These are phyloP conservation scores for Nymphicus hollandicus DNA, from an alignment of 2,113 vertebrate species.

Conservation along the genomic window DNA sequence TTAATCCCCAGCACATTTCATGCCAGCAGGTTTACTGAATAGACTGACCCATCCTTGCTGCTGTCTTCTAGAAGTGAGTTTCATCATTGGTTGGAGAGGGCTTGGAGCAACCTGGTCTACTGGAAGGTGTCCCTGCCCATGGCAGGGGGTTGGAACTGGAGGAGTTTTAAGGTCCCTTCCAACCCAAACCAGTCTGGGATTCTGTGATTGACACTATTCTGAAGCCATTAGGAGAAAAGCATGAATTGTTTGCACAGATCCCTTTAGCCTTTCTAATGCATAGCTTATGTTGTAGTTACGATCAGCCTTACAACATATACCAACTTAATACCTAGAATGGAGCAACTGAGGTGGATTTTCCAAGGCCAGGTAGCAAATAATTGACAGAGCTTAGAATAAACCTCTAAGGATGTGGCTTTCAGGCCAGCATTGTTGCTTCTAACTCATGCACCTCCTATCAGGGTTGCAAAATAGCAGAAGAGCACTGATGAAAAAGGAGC, in stretches of 20 bases:
- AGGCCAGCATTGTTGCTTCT: not conserved
- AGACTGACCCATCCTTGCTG: not conserved
- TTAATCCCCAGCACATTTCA: not conserved
- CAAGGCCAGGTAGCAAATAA: not conserved
- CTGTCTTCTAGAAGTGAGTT: not conserved
- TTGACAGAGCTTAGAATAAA: not conserved
- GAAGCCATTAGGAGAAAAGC: not conserved
- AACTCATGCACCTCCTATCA: not conserved
- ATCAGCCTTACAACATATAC: not conserved
- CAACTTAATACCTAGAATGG: not conserved
- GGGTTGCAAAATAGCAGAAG: not conserved
- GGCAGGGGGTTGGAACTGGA: not conserved
- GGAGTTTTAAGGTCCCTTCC: not conserved
- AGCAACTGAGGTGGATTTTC: not conserved
- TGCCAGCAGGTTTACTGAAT: not conserved
- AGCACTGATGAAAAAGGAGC: not conserved
- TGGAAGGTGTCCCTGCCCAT: not conserved
- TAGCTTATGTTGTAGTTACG: not conserved
- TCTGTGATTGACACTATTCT: not conserved
- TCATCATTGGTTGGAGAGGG: fast-evolving
- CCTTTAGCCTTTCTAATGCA: not conserved
- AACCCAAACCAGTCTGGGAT: not conserved
- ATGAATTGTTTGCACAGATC: not conserved
- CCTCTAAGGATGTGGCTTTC: not conserved
- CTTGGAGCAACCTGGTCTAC: not conserved